Conservation (phyloP, 2,797 vertebrate species). For the Esox lucius region DNA sequence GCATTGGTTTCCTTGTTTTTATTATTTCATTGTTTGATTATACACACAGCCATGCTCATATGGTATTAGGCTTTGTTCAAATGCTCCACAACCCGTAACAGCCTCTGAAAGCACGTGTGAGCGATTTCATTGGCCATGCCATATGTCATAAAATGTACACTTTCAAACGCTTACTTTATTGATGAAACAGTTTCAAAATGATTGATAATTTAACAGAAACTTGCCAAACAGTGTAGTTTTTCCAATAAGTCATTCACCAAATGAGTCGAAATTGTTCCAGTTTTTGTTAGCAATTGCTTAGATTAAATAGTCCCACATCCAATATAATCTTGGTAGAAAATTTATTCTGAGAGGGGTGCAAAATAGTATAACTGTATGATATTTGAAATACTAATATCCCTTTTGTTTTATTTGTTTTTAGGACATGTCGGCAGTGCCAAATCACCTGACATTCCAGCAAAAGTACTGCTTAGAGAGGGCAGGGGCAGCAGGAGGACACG, state of each 20-base stretch:
- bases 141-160: neutral
- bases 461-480: constrained; percentile 1
- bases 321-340: neutral
- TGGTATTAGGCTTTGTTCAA: no score
- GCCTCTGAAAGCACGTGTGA: no score
- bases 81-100: no score
- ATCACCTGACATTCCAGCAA: constrained; percentile 10
- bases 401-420: constrained; percentile 11
- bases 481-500: constrained; percentile 61
- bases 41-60: no score
- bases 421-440: constrained; percentile 28
- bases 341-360: neutral
- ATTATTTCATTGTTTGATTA: no score
- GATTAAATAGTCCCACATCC: neutral
- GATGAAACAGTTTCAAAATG: constrained; percentile 30
- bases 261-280: neutral
- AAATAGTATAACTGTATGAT: neutral
- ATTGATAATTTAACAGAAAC: neutral
- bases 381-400: neutral
- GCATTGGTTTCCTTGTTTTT: neutral
- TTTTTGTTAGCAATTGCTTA: no score
- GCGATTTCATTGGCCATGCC: no score
- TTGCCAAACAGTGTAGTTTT: neutral
- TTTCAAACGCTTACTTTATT: constrained; percentile 43
- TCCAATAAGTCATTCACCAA: no score